Evolutionary conservation across 2,113 vertebrate genomes (phyloP).

Genomic region (Ophthalmolycus amberensis): DNA sequence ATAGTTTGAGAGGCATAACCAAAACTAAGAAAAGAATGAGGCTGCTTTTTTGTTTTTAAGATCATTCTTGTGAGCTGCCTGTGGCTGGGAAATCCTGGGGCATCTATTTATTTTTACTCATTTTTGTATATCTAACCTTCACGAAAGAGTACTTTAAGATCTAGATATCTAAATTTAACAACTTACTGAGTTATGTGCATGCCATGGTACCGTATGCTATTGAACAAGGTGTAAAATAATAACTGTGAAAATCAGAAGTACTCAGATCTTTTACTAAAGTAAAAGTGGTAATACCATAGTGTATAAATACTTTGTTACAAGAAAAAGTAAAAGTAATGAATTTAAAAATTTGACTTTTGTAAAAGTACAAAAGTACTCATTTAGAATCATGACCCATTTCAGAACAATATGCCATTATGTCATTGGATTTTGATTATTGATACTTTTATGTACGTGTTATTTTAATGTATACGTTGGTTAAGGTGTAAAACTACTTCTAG

Average conservation of each 20-base stretch:
- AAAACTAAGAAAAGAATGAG: slow-evolving; percentile 44
- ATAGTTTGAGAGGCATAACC: slow-evolving; percentile 58
- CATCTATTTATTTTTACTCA: neutral
- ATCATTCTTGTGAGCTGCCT: slow-evolving; percentile 15
- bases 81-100: slow-evolving; percentile 16
- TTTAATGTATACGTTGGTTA: neutral
- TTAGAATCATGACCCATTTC: neutral
- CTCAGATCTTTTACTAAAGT: neutral
- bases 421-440: neutral
- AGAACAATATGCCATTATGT: neutral
- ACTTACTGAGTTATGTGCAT: neutral
- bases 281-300: neutral
- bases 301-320: neutral
- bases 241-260: slow-evolving; percentile 14
- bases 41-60: slow-evolving; percentile 38
- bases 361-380: neutral
- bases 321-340: neutral
- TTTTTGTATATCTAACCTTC: neutral
- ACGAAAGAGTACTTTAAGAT: slow-evolving; percentile 8
- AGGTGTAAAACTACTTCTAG: neutral
- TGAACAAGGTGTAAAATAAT: slow-evolving; percentile 13
- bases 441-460: neutral
- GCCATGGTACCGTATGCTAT: neutral
- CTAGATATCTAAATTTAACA: slow-evolving; percentile 18
- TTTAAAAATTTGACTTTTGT: neutral